Base-by-base conservation (phyloP, 2,888 invertebrate genomes). In the Hydroisotoma schaefferi region DNA sequence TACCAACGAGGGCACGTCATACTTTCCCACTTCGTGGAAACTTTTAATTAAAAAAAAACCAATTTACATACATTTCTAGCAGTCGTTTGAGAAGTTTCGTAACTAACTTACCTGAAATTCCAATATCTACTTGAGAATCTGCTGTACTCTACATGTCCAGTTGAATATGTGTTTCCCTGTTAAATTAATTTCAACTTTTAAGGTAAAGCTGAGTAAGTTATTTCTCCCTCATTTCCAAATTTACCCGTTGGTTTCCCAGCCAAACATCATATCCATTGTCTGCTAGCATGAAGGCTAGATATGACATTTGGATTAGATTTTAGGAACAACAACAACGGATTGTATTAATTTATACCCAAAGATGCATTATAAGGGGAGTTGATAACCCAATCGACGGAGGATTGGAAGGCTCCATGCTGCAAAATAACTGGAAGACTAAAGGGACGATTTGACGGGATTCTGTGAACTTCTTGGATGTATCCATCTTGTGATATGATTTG, bases 371-470 rank as follows among this genome's bases (percentile, higher is more conserved):
- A 77, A 2, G 82, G 85, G 18, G 86, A 86, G 52, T 85, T 79
- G 8, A 87, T 77, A 1, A 92, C 79, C 87, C 87, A 93, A 76
- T 87, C 87, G 0, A 87, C 83, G 0, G 90, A 88, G 70, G 87
- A 86, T 8, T 85, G 84, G 0, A 90, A 77, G 2, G 94, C 77
- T 0, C 94, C 94, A 74, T 92, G 92, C 73, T 90, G 89, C 38
- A 92, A 76, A 61, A 90, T n/a, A 27, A 49, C 49, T 10, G 49
- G 49, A 12, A 10, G 26, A 4, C 18, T 27, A 26, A 61, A 49
- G 54, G 67, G 57, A 18, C 68, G 73, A 15, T 79, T 78, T 57
- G 74, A 67, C 2, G 79, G 78, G 47, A 81, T 80, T 51, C 81
- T 74, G 70, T 80, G 80, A 37, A 80, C 71, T 47, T 76, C 76